Evolutionary conservation across 2,888 invertebrate species (phyloP), one percentile per base, ranked within the genome.

Genomic region (Corbicula japonica): DNA sequence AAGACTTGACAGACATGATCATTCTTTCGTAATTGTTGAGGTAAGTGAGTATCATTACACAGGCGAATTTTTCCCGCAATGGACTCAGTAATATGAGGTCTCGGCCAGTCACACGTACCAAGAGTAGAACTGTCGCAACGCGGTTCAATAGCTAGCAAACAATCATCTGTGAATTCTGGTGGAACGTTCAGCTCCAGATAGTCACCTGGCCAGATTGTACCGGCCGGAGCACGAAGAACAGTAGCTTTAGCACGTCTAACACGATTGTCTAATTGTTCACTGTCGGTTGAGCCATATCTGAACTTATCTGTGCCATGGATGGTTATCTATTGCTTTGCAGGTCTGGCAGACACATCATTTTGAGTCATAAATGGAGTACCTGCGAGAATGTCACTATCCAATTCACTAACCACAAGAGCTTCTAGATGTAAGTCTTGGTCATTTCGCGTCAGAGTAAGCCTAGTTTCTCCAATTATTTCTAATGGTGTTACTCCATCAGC

Each of bases 261-360:
- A 28, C 44, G 63, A 30, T 75, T 74, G 1, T 26, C 23, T 0
- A 1, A 6, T 1, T 1, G 5, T 2, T 48, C 44, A 38, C 35
- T 18, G 10, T 3, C 26, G 15, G 2, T 1, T 2, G 34, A 12
- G n/a, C 44, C 48, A 35, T 77, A 81, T 23, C n/a, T 23, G 10
- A 79, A 48, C 2, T 38, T 38, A 28, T 32, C 52, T 41, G 61
- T 44, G 30, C 61, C 73, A 34, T 52, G 46, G 12, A 85, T 72
- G 4, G 60, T 65, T 8, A 85, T 65, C 61, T 72, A 50, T 32
- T 71, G 74, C 35, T 72, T 81, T 18, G 80, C 74, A 5, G 82
- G 81, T 12, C 82, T 73, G n/a, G 85, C 56, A 6, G 74, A 23
- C 35, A 87, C 75, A 38, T 85, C 87, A 76, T 86, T 87, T 18